Evolutionary conservation across 1,140 invertebrate genomes (phyloP).

Genomic region (Lepeophtheirus salmonis): DNA sequence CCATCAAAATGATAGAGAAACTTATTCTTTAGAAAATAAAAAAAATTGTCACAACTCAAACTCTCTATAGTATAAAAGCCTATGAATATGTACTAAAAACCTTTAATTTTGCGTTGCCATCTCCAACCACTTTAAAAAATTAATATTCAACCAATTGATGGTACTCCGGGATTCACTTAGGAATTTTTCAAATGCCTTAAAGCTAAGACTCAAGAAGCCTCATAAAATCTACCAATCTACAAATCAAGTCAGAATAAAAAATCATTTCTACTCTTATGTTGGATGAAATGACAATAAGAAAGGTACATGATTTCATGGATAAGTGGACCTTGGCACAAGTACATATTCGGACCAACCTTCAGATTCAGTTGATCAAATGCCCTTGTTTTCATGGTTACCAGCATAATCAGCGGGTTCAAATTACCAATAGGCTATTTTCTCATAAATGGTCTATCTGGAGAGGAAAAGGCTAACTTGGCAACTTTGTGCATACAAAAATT

Average conservation of each 20-base stretch:
- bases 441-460: background rate
- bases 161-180: background rate
- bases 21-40: background rate
- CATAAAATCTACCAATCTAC: no score
- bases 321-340: constrained; percentile 25
- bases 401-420: constrained; percentile 25
- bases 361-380: constrained; percentile 25
- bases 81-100: constrained; percentile 7
- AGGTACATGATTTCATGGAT: constrained; percentile 21
- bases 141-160: constrained; percentile 8
- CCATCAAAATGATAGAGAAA: background rate
- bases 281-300: constrained; percentile 28
- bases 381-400: constrained; percentile 26
- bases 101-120: background rate
- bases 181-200: background rate
- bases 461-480: background rate
- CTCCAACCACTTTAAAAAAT: background rate
- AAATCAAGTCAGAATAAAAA: no score
- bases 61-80: constrained; percentile 2
- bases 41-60: background rate
- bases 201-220: background rate
- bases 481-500: background rate
- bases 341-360: constrained; percentile 18
- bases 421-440: constrained; percentile 15
- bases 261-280: constrained; percentile 24